Evolutionary conservation across 2,888 invertebrate species (phyloP).

Genomic region (Drosophila meridionalis): DNA sequence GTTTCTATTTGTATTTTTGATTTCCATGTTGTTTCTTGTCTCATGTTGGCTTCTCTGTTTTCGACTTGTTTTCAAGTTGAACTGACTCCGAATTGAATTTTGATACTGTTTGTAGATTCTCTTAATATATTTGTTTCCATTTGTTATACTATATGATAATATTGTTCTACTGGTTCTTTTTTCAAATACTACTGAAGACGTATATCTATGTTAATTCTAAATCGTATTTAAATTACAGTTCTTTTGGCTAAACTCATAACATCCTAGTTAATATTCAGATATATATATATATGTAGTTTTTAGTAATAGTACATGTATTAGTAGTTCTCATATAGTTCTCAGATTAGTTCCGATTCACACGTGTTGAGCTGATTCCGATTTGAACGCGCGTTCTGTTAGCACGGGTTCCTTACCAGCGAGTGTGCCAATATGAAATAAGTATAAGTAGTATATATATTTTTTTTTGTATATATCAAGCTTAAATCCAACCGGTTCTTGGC

Average conservation of each 20-base stretch:
- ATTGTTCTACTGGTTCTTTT: too few species aligned
- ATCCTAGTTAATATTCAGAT: too few species aligned
- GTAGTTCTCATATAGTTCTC: too few species aligned
- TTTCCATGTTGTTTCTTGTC: background rate
- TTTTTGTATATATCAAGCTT: conserved; percentile 38
- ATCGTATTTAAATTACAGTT: background rate
- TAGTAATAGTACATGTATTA: too few species aligned
- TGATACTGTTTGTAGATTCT: background rate
- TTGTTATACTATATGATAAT: background rate
- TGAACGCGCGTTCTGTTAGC: conserved; percentile 6
- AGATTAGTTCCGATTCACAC: background rate
- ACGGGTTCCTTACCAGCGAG: conserved; percentile 12
- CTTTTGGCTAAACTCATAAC: background rate
- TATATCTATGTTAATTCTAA: background rate
- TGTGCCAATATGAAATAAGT: conserved; percentile 42
- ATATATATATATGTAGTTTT: too few species aligned
- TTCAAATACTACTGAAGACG: too few species aligned
- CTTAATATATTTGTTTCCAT: too few species aligned
- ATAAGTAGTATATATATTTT: conserved; percentile 13
- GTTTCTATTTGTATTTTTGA: too few species aligned
- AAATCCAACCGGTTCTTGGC: conserved; percentile 65
- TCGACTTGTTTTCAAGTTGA: background rate
- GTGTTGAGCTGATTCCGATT: conserved; percentile 11
- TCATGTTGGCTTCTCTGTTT: background rate
- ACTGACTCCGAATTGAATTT: background rate